These are phyloP conservation scores for Melanostoma mellinum DNA, from an alignment of 2,888 invertebrate genomes.

Conservation along the genomic window DNA sequence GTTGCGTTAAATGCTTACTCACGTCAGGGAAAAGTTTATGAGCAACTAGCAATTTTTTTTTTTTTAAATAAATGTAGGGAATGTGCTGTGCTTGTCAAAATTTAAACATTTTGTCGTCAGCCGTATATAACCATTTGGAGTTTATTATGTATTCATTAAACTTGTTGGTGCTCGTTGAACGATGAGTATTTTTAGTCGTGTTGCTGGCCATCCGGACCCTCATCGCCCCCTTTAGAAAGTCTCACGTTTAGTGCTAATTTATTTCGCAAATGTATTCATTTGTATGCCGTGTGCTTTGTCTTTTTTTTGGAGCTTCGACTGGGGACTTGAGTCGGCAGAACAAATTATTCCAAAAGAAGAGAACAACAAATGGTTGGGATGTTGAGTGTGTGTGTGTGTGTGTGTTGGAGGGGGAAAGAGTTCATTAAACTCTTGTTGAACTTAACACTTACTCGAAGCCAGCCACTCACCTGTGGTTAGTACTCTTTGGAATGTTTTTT, in stretches of 20 bases:
- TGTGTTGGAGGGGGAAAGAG: conserved; percentile 38
- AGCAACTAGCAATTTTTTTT: conserved; percentile 8
- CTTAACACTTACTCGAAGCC: conserved; percentile 58
- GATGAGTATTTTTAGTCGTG: conserved; percentile 55
- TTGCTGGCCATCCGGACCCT: conserved; percentile 30
- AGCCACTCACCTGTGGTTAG: conserved; percentile 62
- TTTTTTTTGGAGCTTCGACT: conserved; percentile 58
- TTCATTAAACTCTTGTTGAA: conserved; percentile 72
- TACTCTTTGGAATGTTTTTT: conserved; percentile 47
- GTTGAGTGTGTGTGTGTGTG: conserved; percentile 16
- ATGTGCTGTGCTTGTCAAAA: conserved; percentile 47
- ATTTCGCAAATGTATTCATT: conserved; percentile 76
- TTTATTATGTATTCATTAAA: conserved; percentile 74
- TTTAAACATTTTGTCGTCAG: conserved; percentile 39
- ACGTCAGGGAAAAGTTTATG: not conserved
- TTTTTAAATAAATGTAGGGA: conserved; percentile 3
- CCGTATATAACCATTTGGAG: conserved; percentile 38
- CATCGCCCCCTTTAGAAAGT: conserved; percentile 20
- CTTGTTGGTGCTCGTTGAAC: conserved; percentile 64
- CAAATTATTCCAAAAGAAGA: conserved; percentile 48
- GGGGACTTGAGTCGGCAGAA: conserved; percentile 15
- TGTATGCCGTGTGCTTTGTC: conserved; percentile 73
- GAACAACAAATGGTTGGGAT: conserved; percentile 21
- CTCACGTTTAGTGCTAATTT: conserved; percentile 75
- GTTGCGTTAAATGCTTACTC: not conserved